Evolutionary conservation across 2,113 vertebrate genomes (phyloP).

Genomic region (Lepus europaeus): DNA sequence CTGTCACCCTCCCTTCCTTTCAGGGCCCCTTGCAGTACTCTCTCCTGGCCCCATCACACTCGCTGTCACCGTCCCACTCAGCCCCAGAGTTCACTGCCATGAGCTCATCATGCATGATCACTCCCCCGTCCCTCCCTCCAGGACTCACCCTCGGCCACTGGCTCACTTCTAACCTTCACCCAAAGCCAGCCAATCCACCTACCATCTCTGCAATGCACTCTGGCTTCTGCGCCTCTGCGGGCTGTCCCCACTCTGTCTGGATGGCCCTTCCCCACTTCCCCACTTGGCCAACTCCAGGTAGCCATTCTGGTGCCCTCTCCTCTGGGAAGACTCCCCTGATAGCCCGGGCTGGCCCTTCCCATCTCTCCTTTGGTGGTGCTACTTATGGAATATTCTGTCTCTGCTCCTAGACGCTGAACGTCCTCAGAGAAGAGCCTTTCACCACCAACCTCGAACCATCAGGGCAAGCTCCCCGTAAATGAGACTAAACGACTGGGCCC

Average conservation of each 20-base stretch:
- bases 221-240: too few species aligned
- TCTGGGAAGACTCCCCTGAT: background rate
- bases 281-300: background rate
- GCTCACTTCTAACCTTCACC: background rate
- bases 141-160: background rate
- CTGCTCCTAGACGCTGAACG: background rate
- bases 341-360: background rate
- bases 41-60: background rate
- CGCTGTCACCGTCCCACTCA: too few species aligned
- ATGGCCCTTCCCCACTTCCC: background rate
- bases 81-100: too few species aligned
- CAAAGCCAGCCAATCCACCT: background rate
- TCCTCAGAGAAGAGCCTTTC: background rate
- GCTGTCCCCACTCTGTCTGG: background rate
- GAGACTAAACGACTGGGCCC: background rate
- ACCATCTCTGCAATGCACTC: background rate
- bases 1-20: background rate
- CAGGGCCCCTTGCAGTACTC: background rate
- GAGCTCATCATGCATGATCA: background rate
- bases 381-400: background rate
- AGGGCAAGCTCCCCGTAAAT: background rate
- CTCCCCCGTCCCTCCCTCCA: background rate
- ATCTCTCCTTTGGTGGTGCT: background rate
- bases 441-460: background rate
- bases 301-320: background rate